A percentile compares a stretch with the other conserved stretches of the same genome.
Evolutionary conservation across 2,888 invertebrate species (phyloP).

Genomic region (Diploptera punctata): DNA sequence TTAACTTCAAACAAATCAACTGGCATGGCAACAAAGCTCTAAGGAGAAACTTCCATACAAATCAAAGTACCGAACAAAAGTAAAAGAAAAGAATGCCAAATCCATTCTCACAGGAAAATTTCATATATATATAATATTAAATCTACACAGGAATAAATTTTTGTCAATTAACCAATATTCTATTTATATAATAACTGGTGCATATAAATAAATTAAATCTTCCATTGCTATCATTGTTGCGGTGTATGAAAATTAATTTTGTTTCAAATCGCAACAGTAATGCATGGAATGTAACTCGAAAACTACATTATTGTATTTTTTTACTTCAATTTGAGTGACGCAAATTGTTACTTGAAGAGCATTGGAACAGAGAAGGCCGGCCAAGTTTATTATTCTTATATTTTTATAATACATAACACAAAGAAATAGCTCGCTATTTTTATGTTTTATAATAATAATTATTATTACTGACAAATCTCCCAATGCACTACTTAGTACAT

Average conservation of each 20-base stretch:
- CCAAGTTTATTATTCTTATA: constrained; percentile 23
- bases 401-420: constrained; percentile 35
- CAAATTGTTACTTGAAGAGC: constrained; percentile 28
- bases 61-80: constrained; percentile 8
- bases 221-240: constrained; percentile 31
- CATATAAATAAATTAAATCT: constrained; percentile 36
- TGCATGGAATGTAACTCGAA: constrained; percentile 33
- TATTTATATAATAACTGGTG: constrained; percentile 14
- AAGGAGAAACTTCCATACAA: constrained; percentile 21
- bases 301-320: constrained; percentile 2
- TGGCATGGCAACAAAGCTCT: constrained; percentile 22
- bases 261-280: constrained; percentile 29
- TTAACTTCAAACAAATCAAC: constrained; percentile 19
- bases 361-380: constrained; percentile 33
- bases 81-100: not conserved
- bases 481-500: constrained; percentile 22
- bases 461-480: constrained; percentile 32
- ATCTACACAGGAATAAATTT: constrained; percentile 22
- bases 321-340: constrained; percentile 11
- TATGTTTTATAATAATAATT: constrained; percentile 33
- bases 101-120: constrained; percentile 4
- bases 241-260: not conserved
- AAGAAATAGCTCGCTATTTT: constrained; percentile 37
- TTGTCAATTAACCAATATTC: constrained; percentile 17
- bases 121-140: not conserved